Conservation (phyloP, 2,888 invertebrate species). For the Pseudoips prasinana region DNA sequence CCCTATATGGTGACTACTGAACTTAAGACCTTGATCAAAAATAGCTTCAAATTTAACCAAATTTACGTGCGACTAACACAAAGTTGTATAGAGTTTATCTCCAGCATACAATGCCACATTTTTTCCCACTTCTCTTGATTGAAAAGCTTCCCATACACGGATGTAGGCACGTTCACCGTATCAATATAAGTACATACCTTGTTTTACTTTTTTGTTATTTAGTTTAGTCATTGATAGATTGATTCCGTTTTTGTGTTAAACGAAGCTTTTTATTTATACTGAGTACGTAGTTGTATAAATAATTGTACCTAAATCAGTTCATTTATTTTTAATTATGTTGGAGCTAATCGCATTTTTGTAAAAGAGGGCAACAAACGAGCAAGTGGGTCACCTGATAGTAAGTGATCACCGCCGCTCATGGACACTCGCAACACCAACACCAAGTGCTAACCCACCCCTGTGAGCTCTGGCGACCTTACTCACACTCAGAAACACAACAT, state of each 20-base stretch:
- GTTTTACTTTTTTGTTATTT: conserved; percentile 1
- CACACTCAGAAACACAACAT: no score
- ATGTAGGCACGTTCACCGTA: conserved; percentile 1
- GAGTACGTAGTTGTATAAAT: background rate
- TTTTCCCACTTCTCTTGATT: conserved; percentile 16
- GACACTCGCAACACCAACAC: no score
- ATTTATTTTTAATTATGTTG: no score
- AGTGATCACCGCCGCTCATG: no score
- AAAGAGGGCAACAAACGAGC: no score
- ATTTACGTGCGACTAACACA: conserved; percentile 53
- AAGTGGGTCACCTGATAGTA: no score
- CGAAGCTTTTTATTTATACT: conserved; percentile 1
- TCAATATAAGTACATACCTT: conserved; percentile 2
- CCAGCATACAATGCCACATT: conserved; percentile 20
- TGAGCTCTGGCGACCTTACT: no score
- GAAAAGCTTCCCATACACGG: conserved; percentile 10
- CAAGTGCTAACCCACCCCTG: no score
- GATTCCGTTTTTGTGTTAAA: conserved; percentile 4
- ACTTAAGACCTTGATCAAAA: conserved; percentile 62
- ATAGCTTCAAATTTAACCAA: conserved; percentile 66
- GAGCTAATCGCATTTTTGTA: no score
- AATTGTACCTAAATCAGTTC: no score
- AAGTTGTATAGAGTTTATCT: conserved; percentile 64
- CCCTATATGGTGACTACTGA: conserved; percentile 60
- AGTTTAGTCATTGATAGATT: conserved; percentile 7